A percentile compares a stretch with the other conserved stretches of the same genome.
These are phyloP conservation scores for Leiothrix lutea DNA, from an alignment of 2,113 vertebrate genomes.

Conservation along the genomic window DNA sequence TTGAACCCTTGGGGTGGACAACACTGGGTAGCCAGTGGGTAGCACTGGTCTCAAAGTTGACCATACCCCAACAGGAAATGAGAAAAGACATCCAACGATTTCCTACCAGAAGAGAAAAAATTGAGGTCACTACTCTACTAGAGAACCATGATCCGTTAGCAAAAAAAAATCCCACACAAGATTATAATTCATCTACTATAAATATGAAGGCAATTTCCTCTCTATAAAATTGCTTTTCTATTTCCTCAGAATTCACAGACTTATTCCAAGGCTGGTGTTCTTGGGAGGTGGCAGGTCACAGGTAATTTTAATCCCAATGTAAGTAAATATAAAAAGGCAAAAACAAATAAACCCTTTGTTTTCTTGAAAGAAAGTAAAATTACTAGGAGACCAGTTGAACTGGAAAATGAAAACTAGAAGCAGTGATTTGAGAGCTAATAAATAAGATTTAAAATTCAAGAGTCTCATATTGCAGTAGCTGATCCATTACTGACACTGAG, in stretches of 20 bases:
- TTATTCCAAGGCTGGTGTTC: background rate
- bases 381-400: background rate
- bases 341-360: background rate
- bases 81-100: conserved; percentile 13
- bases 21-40: background rate
- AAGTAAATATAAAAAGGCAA: background rate
- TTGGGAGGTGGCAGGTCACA: background rate
- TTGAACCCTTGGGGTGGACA: background rate
- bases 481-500: background rate
- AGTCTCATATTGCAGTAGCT: background rate
- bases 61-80: background rate
- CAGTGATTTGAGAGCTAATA: background rate
- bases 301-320: conserved; percentile 4
- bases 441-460: background rate
- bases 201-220: conserved; percentile 23
- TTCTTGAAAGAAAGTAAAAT: background rate
- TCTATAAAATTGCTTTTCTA: background rate
- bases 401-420: background rate
- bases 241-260: background rate
- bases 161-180: background rate
- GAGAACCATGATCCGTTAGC: background rate
- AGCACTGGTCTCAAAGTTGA: background rate
- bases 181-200: conserved; percentile 16
- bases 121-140: background rate
- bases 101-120: background rate